Base-by-base conservation (phyloP, 2,888 invertebrate species). In the Drosophila buzzatii region DNA sequence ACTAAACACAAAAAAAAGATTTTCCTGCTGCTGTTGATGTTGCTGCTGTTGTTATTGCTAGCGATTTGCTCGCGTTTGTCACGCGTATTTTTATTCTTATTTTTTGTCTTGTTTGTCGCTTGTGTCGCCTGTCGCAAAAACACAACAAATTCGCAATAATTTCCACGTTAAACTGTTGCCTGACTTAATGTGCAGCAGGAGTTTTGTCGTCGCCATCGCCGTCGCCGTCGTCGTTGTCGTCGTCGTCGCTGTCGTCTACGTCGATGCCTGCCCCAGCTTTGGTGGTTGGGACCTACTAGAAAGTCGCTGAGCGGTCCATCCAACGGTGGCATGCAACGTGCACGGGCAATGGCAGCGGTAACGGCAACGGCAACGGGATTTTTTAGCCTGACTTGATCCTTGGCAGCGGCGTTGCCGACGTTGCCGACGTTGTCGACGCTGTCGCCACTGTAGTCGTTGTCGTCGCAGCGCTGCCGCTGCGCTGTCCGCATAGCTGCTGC, bases 71-170 rank as follows among this genome's bases (percentile, higher is more conserved):
- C 65, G 79, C 69, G 61, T 42, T 61, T 64, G 42, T 47, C 57
- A 62, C 68, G 62, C 70, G 80, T 27, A 61, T 1, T 23, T 39
- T 31, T 44, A 44, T 44, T 51, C 20, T 51, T 33, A 47, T 47
- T 33, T 49, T 56, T 61, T 58, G 45, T 57, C 41, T 59, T 68
- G 64, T 53, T 33, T 63, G 68, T 70, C 64, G 79, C 66, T 47
- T 73, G 67, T 68, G 73, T 68, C 67, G 74, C 73, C 71, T 75
- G 81, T 82, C 81, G 90, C 85, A 82, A 89, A 82, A 86, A 75
- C 86, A 86, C 91, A 92, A 91, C 91, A 92, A 91, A 92, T 91
- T 91, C 91, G 91, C 91, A 87, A 91, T 91, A 92, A 92, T 92
- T 92, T 91, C 92, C 92, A 92, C 92, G 92, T 90, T 90, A 88